Base-by-base conservation (phyloP, 2,888 invertebrate genomes). In the Luffia ferchaultella region DNA sequence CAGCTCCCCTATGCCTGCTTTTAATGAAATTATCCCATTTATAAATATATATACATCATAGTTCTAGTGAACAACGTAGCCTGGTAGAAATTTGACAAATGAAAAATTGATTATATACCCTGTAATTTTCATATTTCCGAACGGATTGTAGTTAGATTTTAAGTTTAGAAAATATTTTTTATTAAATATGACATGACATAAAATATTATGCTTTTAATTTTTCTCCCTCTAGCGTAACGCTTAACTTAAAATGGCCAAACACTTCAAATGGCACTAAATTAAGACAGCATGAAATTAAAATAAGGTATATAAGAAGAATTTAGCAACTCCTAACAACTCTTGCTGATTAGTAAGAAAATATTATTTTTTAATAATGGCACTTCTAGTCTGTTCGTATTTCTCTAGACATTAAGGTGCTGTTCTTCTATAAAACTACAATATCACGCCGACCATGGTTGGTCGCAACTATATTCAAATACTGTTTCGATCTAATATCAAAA, bases 341-440 rank as follows among this genome's bases (percentile, higher is more conserved):
- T 68, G 68, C 63, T 69, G 61, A 60, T 56, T 58, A 63, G 69
- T 79, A 78, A 59, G 76, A 79, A 79, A 80, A 80, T 79, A 80
- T 73, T 73, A 58, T 58, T 62, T 61, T 63, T 65, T 67, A 63
- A 61, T 75, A 79, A 80, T 80, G 79, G 79, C 79, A 80, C 79
- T 76, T 76, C 70, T 70, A 75, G 68, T 30, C 30, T 30, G 30
- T 30, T 30, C 30, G 12, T 30, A 30, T 7, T 7, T 30, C 30
- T 30, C 30, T 30, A 3, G 12, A 12, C 30, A 30, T 12, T 30
- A 30, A 30, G 30, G 30, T 30, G 30, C 5, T 30, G 30, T 12
- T 30, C 30, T 30, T 30, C 30, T 30, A 30, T 30, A 30, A 30
- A 30, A 30, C 30, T 30, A 30, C 30, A 7, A n/a, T 30, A 30